phyloP scores from a whole-genome alignment of 2,888 invertebrate genomes.

The Lumbricus terrestris region DNA sequence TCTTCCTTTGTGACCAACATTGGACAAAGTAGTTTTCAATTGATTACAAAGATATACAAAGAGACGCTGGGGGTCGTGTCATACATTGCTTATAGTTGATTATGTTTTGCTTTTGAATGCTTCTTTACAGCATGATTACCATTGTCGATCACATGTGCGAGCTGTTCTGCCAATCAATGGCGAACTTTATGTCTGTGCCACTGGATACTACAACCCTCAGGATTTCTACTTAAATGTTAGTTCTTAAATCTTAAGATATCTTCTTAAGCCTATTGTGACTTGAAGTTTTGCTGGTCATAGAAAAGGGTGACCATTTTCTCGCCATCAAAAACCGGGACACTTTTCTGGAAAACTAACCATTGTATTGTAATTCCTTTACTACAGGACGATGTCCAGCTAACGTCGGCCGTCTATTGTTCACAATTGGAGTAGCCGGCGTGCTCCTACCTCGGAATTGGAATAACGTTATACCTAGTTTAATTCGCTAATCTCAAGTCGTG shows the following conservation, averaged over 20 bases:
- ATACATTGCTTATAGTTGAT: background rate
- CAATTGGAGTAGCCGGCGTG: too few relatives aligned
- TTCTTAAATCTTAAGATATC: background rate
- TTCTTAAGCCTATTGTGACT: background rate
- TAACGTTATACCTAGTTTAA: too few relatives aligned
- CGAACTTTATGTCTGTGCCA: conserved; percentile 21
- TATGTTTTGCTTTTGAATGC: background rate
- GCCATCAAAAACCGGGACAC: too few relatives aligned
- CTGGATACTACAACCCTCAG: conserved; percentile 22
- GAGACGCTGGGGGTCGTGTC: background rate
- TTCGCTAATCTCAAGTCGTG: too few relatives aligned
- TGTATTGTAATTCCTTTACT: too few relatives aligned
- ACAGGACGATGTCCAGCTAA: too few relatives aligned
- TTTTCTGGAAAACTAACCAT: too few relatives aligned
- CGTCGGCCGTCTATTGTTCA: too few relatives aligned
- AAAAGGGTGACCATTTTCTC: too few relatives aligned
- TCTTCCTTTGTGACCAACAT: too few relatives aligned
- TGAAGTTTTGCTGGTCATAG: background rate
- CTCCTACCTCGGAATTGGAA: too few relatives aligned
- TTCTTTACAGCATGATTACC: background rate
- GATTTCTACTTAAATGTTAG: conserved; percentile 24
- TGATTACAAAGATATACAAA: background rate
- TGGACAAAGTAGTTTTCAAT: too few relatives aligned
- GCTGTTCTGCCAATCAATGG: background rate
- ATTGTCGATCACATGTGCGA: conserved; percentile 12